These are phyloP conservation scores for Drosophila sturtevanti DNA, from an alignment of 1,140 invertebrate genomes.

Conservation along the genomic window DNA sequence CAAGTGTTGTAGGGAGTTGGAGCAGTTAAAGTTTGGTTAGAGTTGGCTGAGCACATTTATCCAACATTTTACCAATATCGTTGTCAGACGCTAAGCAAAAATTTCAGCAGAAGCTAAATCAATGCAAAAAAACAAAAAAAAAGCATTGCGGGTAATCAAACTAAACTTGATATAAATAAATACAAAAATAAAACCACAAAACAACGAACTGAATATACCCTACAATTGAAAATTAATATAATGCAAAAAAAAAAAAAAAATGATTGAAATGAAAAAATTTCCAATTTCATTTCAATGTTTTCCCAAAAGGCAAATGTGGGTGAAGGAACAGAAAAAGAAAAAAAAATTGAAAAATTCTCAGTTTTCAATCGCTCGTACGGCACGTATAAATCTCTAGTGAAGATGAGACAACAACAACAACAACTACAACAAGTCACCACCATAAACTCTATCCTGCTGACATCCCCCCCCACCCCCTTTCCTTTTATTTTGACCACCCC, in stretches of 20 bases:
- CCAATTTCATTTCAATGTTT: background rate
- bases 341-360: background rate
- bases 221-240: background rate
- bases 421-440: background rate
- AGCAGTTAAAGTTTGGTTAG: background rate
- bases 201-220: background rate
- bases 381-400: background rate
- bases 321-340: too few species aligned
- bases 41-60: background rate
- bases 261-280: background rate
- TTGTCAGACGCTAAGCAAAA: constrained; percentile 38
- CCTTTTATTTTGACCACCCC: too few species aligned
- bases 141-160: constrained; percentile 50
- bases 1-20: background rate
- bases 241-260: too few species aligned
- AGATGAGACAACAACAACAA: background rate
- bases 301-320: background rate
- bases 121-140: too few species aligned
- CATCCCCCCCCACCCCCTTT: background rate
- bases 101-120: constrained; percentile 63
- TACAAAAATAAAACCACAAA: background rate
- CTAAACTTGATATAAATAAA: constrained; percentile 1
- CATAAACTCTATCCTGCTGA: background rate
- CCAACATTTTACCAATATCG: constrained; percentile 2
- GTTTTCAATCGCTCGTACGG: background rate